phyloP scores from a whole-genome alignment of 1,140 invertebrate species.

The Pseudomyrmex pallidus region DNA sequence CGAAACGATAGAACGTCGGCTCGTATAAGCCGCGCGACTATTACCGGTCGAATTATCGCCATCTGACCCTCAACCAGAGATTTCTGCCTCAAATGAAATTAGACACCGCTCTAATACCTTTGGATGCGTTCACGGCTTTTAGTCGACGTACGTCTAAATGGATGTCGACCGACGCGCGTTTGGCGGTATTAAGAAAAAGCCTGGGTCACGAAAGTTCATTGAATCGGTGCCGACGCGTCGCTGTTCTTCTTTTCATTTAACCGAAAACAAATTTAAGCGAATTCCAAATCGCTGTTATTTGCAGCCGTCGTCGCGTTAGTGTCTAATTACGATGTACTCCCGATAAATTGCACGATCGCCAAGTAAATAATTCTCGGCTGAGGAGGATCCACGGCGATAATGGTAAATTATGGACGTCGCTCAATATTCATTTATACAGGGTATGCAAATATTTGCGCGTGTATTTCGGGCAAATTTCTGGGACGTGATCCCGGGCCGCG shows the following conservation, averaged over 20 bases:
- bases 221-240: not conserved
- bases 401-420: not conserved
- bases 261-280: too few relatives aligned
- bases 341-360: not conserved
- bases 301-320: not conserved
- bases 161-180: not conserved
- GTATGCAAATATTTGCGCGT: constrained; percentile 2
- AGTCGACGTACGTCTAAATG: not conserved
- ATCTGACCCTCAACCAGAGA: constrained; percentile 63
- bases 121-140: constrained; percentile 64
- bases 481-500: not conserved
- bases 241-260: too few relatives aligned
- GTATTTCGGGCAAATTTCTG: not conserved
- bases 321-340: not conserved
- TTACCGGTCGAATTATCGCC: constrained; percentile 71
- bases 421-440: not conserved
- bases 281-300: too few relatives aligned
- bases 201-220: not conserved
- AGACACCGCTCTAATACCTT: constrained; percentile 66
- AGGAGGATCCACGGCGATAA: not conserved
- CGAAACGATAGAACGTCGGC: constrained; percentile 53
- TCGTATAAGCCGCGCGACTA: constrained; percentile 63
- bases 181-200: not conserved
- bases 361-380: not conserved
- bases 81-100: constrained; percentile 71